A percentile compares a stretch with the other conserved stretches of the same genome.
phyloP scores from a whole-genome alignment of 2,113 vertebrate genomes.

The Setophaga petechia region DNA sequence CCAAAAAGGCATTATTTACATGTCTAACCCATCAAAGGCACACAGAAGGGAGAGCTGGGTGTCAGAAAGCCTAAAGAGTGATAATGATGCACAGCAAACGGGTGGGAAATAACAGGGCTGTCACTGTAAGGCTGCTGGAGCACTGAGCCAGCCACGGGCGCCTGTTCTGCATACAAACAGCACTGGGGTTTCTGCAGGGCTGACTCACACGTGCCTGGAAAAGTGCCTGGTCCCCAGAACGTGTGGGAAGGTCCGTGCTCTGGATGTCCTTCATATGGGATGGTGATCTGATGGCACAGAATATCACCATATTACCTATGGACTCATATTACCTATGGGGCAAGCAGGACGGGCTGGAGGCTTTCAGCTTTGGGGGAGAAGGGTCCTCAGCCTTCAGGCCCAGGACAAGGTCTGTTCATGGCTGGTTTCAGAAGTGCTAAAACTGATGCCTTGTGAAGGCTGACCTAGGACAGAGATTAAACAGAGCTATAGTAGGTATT shows the following conservation, averaged over 20 bases:
- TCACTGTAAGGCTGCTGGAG: not conserved
- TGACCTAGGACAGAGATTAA: not conserved
- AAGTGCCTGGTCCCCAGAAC: not conserved
- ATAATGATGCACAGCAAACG: not conserved
- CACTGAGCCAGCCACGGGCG: not conserved
- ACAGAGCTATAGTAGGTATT: not conserved
- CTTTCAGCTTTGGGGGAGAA: not conserved
- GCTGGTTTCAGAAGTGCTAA: not conserved
- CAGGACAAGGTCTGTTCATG: not conserved
- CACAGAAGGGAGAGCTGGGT: not conserved
- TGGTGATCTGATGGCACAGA: not conserved
- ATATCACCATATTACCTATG: rapidly evolving
- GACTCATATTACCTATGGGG: rapidly evolving
- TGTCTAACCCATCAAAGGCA: not conserved
- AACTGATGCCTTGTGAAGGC: not conserved
- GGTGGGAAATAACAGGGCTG: not conserved
- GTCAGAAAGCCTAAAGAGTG: not conserved
- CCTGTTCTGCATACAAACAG: not conserved
- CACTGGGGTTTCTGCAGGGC: not conserved
- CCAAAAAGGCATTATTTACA: not conserved
- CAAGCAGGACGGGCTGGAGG: not conserved
- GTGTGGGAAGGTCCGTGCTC: not conserved
- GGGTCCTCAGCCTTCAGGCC: not conserved
- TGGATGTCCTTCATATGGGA: rapidly evolving
- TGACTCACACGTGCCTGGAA: rapidly evolving